Percentiles rank a stretch among this genome's conserved stretches.
Evolutionary conservation across 2,797 vertebrate species (phyloP).

Genomic region (Orientallactaga sibirica): DNA sequence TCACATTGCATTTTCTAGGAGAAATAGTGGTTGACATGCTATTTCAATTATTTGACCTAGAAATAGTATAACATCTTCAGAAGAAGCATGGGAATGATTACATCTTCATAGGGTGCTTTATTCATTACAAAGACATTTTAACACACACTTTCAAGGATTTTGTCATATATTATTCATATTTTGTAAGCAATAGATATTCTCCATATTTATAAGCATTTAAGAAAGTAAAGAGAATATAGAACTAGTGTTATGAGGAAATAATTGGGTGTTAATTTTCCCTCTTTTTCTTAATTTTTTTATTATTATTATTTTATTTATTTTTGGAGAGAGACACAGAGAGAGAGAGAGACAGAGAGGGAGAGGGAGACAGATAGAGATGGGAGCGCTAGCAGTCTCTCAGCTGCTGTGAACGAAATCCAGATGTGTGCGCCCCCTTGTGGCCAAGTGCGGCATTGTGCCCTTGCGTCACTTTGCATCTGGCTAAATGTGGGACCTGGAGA

Average conservation of each 20-base stretch:
- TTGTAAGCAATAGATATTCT: background rate
- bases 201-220: background rate
- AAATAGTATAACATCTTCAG: background rate
- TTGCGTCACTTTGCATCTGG: no score
- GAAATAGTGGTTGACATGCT: background rate
- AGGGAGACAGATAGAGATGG: no score
- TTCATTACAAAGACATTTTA: background rate
- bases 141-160: background rate
- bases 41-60: conserved; percentile 1
- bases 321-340: no score
- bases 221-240: background rate
- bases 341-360: no score
- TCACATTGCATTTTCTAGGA: background rate
- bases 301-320: no score
- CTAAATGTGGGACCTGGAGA: no score
- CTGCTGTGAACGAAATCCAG: no score
- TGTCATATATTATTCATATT: background rate
- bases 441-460: no score
- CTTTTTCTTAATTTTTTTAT: background rate
- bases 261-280: background rate
- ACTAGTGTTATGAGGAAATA: background rate
- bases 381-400: no score
- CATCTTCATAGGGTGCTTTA: background rate
- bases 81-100: background rate
- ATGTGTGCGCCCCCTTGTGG: no score